Conservation (phyloP, 2,888 invertebrate species). For the Epinotia nisella region DNA sequence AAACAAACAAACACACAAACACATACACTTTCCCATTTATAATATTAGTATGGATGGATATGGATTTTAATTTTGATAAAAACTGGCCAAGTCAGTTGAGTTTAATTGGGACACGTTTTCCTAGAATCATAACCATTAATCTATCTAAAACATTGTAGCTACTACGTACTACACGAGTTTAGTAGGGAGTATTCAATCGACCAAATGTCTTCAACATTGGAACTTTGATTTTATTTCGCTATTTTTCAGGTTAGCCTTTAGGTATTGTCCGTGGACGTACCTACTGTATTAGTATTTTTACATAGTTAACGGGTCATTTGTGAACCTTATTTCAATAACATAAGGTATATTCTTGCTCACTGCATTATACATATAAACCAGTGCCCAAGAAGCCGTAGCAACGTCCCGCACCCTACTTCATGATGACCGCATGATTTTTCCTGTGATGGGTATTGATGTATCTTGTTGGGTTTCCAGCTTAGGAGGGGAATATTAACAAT, state of each 20-base stretch:
- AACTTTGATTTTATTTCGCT: no score
- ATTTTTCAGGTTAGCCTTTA: no score
- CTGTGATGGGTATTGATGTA: conserved; percentile 1
- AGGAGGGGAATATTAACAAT: neutral
- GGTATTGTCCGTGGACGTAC: no score
- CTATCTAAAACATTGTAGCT: no score
- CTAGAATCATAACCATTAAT: neutral
- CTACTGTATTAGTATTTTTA: neutral
- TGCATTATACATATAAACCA: neutral
- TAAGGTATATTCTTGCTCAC: neutral
- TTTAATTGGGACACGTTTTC: neutral
- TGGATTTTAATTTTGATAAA: no score
- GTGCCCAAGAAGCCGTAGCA: neutral
- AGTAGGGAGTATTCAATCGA: no score
- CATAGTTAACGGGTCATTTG: neutral
- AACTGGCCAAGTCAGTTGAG: no score
- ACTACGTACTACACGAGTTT: no score
- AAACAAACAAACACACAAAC: no score
- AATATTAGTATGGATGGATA: no score
- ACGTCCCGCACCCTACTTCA: neutral
- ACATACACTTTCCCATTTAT: no score
- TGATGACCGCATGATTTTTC: neutral
- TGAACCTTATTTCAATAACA: neutral
- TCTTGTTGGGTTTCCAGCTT: neutral
- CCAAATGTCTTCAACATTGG: no score